A percentile compares a stretch with the other conserved stretches of the same genome.
Conservation (phyloP, 2,888 invertebrate species). For the Tinea trinotella region DNA sequence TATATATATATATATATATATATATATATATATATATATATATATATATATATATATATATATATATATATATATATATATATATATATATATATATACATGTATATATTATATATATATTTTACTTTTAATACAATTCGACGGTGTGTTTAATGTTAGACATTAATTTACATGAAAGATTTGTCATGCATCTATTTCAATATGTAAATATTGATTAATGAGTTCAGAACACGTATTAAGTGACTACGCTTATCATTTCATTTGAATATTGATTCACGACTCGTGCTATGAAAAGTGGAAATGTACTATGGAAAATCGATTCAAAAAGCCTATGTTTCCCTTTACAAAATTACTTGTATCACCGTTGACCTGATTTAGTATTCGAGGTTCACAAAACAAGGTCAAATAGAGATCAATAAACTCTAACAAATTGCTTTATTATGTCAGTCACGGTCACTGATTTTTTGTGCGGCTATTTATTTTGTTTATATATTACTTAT, state of each 20-base stretch:
- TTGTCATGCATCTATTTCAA: neutral
- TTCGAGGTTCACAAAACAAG: neutral
- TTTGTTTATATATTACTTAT: too few species aligned
- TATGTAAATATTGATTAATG: constrained; percentile 4
- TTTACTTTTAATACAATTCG: neutral
- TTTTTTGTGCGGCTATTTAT: too few species aligned
- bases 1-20: too few species aligned
- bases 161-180: neutral
- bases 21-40: too few species aligned
- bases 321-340: neutral
- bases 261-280: neutral
- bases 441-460: neutral
- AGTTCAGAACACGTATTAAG: constrained; percentile 1
- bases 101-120: too few species aligned
- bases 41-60: too few species aligned
- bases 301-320: neutral
- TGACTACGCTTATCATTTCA: neutral
- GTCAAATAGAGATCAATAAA: neutral
- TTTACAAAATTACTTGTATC: neutral
- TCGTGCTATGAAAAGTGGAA: neutral
- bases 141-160: neutral
- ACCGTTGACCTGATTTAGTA: neutral
- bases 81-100: too few species aligned
- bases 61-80: too few species aligned
- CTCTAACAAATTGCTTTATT: neutral